Base-by-base conservation (phyloP, 2,888 invertebrate species). In the Caenorhabditis sp. region DNA sequence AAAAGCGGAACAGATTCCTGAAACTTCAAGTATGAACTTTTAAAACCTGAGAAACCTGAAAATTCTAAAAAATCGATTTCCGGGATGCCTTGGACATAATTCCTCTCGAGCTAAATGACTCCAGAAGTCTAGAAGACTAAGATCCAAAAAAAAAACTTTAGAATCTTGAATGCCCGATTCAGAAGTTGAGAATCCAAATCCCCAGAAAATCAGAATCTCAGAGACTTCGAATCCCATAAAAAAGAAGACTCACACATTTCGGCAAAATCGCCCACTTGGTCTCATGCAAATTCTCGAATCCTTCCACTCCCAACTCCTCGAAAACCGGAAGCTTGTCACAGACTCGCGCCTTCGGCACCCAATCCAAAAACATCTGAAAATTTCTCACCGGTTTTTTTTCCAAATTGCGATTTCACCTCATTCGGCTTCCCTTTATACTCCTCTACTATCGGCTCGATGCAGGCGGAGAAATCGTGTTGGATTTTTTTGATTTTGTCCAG, bases 221-320 rank as follows among this genome's bases (percentile, higher is more conserved):
- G n/a, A n/a, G n/a, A n/a, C n/a, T n/a, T n/a, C n/a, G n/a, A n/a
- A n/a, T n/a, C n/a, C n/a, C n/a, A n/a, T 31, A 31, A 31, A 31
- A 31, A 31, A 4, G 3, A n/a, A 31, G 31, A 66, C 75, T 35
- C 47, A 75, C 75, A 66, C 75, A 75, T 75, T 75, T 75, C 16
- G 75, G 75, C 6, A 75, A 31, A 35, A 75, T 16, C 6, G 66
- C 75, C 56, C 58, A 75, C 38, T 75, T 75, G 2, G 44, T 58
- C 31, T 75, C 75, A 28, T 75, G 75, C 28, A 58, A 35, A 66
- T 75, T 75, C 6, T 41, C 35, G 19, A 75, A 75, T 2, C 56
- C 56, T 0, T 44, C 35, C 2, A 75, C 58, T n/a, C 41, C 41
- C n/a, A 75, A 51, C 16, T 35, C 51, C 12, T 75, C 66, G 19